Conservation (phyloP, 1,140 invertebrate species). For the Bombus waltoni region DNA sequence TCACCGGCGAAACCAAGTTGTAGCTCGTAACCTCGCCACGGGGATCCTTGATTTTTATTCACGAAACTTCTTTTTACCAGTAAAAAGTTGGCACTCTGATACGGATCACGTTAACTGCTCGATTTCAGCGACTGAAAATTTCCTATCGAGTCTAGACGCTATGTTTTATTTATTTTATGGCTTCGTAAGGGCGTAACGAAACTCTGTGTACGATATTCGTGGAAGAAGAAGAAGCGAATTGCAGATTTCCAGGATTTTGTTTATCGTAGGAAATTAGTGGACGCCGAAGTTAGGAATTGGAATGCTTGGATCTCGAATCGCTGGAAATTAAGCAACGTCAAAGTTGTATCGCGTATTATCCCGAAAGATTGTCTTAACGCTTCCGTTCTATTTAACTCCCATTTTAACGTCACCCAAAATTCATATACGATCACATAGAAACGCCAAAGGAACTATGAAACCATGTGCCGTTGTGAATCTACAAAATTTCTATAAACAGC, state of each 20-base stretch:
- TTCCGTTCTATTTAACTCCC: no score
- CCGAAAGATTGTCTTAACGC: no score
- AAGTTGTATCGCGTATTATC: no score
- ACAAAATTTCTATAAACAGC: no score
- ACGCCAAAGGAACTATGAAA: no score
- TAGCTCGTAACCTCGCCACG: not conserved
- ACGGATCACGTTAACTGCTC: not conserved
- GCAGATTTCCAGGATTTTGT: not conserved
- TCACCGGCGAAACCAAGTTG: not conserved
- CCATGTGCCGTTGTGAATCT: no score
- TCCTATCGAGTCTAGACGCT: not conserved
- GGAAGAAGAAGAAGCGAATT: not conserved
- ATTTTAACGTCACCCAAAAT: no score
- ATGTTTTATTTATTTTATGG: not conserved
- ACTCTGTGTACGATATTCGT: not conserved
- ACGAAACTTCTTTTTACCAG: not conserved
- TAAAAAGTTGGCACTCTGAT: not conserved
- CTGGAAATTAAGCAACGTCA: no score
- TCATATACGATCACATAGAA: no score
- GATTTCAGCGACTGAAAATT: not conserved
- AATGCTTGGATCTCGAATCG: not conserved
- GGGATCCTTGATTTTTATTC: slow-evolving; percentile 12
- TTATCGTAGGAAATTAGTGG: not conserved
- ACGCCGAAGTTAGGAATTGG: not conserved
- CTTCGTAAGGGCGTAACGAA: not conserved